A percentile compares a stretch with the other conserved stretches of the same genome.
phyloP scores from a whole-genome alignment of 2,888 invertebrate species.

The Taenaris catops region DNA sequence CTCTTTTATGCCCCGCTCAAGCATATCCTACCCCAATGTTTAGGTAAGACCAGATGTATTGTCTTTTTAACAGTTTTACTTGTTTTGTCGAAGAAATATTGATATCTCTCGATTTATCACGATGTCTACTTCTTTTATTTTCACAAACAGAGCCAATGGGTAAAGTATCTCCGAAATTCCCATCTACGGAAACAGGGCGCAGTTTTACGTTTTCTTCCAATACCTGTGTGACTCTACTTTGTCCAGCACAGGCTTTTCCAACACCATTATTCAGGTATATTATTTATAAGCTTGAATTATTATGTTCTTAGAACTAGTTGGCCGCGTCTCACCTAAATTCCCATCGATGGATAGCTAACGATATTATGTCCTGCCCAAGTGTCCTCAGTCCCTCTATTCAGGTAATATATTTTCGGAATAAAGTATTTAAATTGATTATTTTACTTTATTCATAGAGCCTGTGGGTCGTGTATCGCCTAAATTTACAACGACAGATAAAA shows the following conservation, averaged over 20 bases:
- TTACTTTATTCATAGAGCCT: constrained; percentile 74
- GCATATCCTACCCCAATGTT: constrained; percentile 85
- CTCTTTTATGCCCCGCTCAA: constrained; percentile 83
- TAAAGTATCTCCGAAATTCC: constrained; percentile 86
- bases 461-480: constrained; percentile 84
- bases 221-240: constrained; percentile 81
- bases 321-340: constrained; percentile 82
- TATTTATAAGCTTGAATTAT: constrained; percentile 37
- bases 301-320: constrained; percentile 80
- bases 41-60: constrained; percentile 85
- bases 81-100: no score
- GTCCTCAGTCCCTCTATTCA: constrained; percentile 86
- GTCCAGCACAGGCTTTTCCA: constrained; percentile 86
- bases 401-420: constrained; percentile 64
- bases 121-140: constrained; percentile 30
- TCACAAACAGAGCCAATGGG: constrained; percentile 86
- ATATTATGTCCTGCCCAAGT: constrained; percentile 88
- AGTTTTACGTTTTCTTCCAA: constrained; percentile 68
- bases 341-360: constrained; percentile 82
- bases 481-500: constrained; percentile 82
- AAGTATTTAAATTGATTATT: constrained; percentile 13
- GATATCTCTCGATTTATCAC: neutral
- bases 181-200: constrained; percentile 70
- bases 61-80: no score
- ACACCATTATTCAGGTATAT: constrained; percentile 86